phyloP scores from a whole-genome alignment of 2,113 vertebrate species.

The Hippocampus guttulatus region DNA sequence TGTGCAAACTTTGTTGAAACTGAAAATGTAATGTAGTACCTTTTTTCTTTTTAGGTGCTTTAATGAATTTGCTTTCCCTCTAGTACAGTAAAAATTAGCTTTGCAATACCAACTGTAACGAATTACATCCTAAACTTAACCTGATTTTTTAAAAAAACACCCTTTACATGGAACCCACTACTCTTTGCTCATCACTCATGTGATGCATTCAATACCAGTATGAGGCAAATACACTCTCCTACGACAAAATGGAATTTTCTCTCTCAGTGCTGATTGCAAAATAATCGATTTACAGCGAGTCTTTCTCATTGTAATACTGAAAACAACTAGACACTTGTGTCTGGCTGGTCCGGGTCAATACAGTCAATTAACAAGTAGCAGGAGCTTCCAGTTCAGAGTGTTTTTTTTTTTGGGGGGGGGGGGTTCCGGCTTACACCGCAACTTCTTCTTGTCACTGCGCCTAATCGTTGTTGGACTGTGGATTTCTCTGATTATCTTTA shows the following conservation, averaged over 20 bases:
- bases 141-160: background rate
- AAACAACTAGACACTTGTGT: slow-evolving; percentile 38
- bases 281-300: slow-evolving; percentile 35
- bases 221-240: slow-evolving; percentile 5
- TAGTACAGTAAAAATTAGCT: background rate
- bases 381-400: slow-evolving; percentile 32
- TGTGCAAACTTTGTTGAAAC: background rate
- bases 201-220: slow-evolving; percentile 11
- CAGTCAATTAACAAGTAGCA: slow-evolving; percentile 47
- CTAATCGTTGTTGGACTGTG: slow-evolving; percentile 29
- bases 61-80: background rate
- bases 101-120: background rate
- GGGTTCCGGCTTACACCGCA: background rate
- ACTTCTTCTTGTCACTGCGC: slow-evolving; percentile 43
- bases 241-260: slow-evolving; percentile 7
- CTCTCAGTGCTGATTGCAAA: slow-evolving; percentile 22
- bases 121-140: background rate
- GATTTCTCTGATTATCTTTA: background rate
- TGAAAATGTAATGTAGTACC: background rate
- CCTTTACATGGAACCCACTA: background rate
- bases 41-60: background rate
- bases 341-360: slow-evolving; percentile 51
- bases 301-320: slow-evolving; percentile 31
- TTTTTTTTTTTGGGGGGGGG: background rate
- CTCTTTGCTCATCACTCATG: background rate